phyloP scores from a whole-genome alignment of 1,140 invertebrate species.

The Danaus melanippus region DNA sequence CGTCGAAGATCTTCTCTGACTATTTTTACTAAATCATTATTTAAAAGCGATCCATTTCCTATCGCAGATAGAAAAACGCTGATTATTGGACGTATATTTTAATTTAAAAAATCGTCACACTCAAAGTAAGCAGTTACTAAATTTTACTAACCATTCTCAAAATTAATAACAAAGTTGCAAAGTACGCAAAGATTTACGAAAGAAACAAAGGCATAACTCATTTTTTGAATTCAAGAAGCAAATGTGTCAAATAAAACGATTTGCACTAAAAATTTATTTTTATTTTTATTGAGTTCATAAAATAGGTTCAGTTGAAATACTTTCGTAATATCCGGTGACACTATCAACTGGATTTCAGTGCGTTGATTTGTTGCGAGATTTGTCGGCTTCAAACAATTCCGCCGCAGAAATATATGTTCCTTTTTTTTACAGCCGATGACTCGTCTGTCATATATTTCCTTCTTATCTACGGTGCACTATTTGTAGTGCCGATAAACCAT shows the following conservation, averaged over 20 bases:
- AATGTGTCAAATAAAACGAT: slow-evolving; percentile 9
- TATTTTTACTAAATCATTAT: slow-evolving; percentile 22
- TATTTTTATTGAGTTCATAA: slow-evolving; percentile 13
- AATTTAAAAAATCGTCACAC: background rate
- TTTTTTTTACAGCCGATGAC: background rate
- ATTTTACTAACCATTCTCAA: too few relatives aligned
- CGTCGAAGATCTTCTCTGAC: slow-evolving; percentile 29
- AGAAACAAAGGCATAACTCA: slow-evolving; percentile 1
- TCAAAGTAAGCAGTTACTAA: too few relatives aligned
- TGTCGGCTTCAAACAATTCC: background rate
- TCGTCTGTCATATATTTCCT: too few relatives aligned
- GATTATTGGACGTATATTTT: background rate
- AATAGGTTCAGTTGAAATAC: slow-evolving; percentile 13
- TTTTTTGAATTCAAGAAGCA: slow-evolving; percentile 10
- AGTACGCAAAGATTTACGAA: too few relatives aligned
- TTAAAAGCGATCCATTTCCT: slow-evolving; percentile 4
- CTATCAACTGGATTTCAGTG: background rate
- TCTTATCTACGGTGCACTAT: slow-evolving; percentile 3
- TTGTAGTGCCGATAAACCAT: background rate
- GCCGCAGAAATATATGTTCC: background rate
- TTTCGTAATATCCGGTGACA: slow-evolving; percentile 16
- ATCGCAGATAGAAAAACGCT: background rate
- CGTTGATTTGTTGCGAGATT: slow-evolving; percentile 5
- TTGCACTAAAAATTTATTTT: slow-evolving; percentile 16
- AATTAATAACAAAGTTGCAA: too few relatives aligned